These are phyloP conservation scores for Etheostoma nigrum DNA, from an alignment of 2,797 vertebrate genomes.

Conservation along the genomic window DNA sequence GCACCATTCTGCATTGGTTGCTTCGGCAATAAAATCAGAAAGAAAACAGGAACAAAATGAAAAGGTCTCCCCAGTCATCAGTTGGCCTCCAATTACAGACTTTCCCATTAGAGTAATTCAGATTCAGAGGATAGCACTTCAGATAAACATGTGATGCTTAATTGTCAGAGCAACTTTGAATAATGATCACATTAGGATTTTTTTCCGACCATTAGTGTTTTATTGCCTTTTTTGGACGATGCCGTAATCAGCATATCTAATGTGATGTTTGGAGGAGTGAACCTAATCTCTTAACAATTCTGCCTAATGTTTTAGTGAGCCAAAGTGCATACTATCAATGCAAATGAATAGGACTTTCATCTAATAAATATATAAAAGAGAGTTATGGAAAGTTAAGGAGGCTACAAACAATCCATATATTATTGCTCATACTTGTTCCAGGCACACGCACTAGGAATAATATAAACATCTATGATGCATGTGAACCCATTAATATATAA, in stretches of 20 bases:
- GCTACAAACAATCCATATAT: conserved; percentile 33
- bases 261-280: conserved; percentile 49
- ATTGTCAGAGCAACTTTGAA: conserved; percentile 62
- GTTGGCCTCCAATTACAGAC: conserved; percentile 37
- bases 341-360: conserved; percentile 48
- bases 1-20: background rate
- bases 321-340: conserved; percentile 34
- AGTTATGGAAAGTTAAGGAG: conserved; percentile 17
- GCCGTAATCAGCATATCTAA: conserved; percentile 59
- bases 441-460: conserved; percentile 13
- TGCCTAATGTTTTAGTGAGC: conserved; percentile 34
- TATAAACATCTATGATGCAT: conserved; percentile 53
- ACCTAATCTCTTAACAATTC: conserved; percentile 47
- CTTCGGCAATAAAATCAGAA: background rate
- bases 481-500: conserved; percentile 64
- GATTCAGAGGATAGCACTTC: conserved; percentile 39
- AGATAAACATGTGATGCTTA: conserved; percentile 66
- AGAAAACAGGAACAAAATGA: background rate
- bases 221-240: conserved; percentile 38
- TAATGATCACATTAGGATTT: conserved; percentile 65
- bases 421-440: conserved; percentile 17
- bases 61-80: conserved; percentile 27
- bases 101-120: conserved; percentile 30
- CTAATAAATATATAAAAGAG: conserved; percentile 33
- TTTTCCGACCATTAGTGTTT: conserved; percentile 54